Evolutionary conservation across 1,140 invertebrate genomes (phyloP).

Genomic region (Anastrepha obliqua): DNA sequence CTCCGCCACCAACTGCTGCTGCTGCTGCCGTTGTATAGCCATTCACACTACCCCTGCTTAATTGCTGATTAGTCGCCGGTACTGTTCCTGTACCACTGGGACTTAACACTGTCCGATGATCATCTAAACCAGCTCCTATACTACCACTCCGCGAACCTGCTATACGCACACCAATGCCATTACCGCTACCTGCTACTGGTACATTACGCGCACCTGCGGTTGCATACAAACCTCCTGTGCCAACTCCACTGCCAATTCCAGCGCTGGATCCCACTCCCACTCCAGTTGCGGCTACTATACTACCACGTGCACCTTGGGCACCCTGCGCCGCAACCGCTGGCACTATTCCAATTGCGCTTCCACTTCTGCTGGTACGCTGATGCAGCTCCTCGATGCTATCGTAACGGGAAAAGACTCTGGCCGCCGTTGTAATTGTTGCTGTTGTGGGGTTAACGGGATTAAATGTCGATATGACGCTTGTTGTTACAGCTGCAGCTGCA

Average conservation of each 20-base stretch:
- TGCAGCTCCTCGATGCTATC: slow-evolving; percentile 73
- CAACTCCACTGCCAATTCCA: not conserved
- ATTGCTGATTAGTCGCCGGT: not conserved
- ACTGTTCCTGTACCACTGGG: not conserved
- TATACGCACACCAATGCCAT: slow-evolving; percentile 54
- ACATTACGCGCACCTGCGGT: not conserved
- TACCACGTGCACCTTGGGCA: slow-evolving; percentile 54
- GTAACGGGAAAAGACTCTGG: slow-evolving; percentile 73
- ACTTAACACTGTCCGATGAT: slow-evolving; percentile 22
- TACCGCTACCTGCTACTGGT: slow-evolving; percentile 34
- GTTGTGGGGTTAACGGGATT: not conserved
- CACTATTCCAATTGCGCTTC: slow-evolving; percentile 70
- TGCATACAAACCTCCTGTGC: slow-evolving; percentile 59
- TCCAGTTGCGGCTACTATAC: slow-evolving; percentile 47
- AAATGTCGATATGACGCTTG: not conserved
- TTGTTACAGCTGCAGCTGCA: not conserved
- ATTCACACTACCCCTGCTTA: slow-evolving; percentile 16
- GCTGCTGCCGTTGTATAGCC: slow-evolving; percentile 53
- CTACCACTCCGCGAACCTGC: slow-evolving; percentile 48
- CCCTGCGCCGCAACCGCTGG: slow-evolving; percentile 59
- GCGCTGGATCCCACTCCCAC: no score
- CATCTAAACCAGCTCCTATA: slow-evolving; percentile 55
- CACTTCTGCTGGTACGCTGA: slow-evolving; percentile 68
- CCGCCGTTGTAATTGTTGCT: slow-evolving; percentile 66
- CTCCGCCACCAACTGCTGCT: slow-evolving; percentile 54